Base-by-base conservation (phyloP, 2,113 vertebrate genomes). In the Corvus moneduloides region DNA sequence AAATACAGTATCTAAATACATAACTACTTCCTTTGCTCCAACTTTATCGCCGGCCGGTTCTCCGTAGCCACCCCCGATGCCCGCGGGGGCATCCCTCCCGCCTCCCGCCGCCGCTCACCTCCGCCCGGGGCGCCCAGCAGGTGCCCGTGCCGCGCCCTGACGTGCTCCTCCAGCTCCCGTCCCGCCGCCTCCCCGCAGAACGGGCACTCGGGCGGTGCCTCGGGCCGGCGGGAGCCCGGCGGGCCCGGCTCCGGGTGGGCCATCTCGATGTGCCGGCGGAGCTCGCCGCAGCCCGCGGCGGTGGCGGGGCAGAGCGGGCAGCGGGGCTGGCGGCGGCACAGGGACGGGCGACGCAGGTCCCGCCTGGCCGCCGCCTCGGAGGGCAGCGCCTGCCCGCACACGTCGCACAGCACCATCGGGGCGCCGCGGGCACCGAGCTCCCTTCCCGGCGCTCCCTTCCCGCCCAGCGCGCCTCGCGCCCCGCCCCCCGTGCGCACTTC, bases 231-330 rank as follows among this genome's bases (percentile, higher is more conserved):
- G 16, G 8, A 6, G 33, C 21, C 22, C 33, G 44, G 64, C 24
- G 32, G 44, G 44, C 15, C 32, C 32, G 22, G 22, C 32, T 55
- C 98, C 80, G 96, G 93, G 67, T 98, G 98, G n/a, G 97, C 97
- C 20, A 85, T 94, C 82, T 97, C 97, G 33, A 98, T 95, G 94
- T 98, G 99, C 92, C 97, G 97, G 69, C 80, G 91, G 32, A 99
- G 97, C 79, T 99, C 98, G 39, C 98, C 98, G 18, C 98, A 98
- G 62, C 96, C 97, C 22, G 98, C 16, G 16, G 98, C 96, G 64
- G 98, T 80, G 61, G 98, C 82, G 3, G 97, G 96, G 76, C 98
- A 98, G 56, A 98, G 97, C 1, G 98, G 98, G 74, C 98, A 99
- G 46, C 41, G 33, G 80, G 96, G 63, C 72, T 96, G 95, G 51